Evolutionary conservation across 64 coral and sea anemone genomes (phyloP).

Genomic region (Trachythela sp.): DNA sequence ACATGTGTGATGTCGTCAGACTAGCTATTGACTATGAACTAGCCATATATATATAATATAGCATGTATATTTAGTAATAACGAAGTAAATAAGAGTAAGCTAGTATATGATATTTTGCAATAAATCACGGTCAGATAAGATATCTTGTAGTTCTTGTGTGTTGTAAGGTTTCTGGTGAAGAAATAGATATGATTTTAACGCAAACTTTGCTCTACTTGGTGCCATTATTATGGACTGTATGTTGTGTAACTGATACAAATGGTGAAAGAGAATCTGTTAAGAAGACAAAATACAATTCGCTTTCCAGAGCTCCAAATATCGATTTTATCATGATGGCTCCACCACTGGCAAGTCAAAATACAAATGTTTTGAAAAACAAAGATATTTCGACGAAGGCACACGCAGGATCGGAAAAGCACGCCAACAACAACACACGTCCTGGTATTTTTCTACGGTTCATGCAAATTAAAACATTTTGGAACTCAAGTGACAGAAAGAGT

Average conservation of each 20-base stretch:
- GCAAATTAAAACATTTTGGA: constrained; percentile 19
- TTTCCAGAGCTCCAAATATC: neutral
- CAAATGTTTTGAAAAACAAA: neutral
- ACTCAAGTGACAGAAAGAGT: neutral
- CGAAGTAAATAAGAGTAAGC: neutral
- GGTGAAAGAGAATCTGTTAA: neutral
- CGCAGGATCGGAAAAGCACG: neutral
- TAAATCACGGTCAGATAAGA: too few species aligned
- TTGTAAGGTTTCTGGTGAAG: neutral
- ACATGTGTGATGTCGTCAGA: neutral
- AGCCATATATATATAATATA: neutral
- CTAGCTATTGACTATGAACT: neutral
- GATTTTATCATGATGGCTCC: constrained; percentile 26
- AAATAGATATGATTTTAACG: neutral
- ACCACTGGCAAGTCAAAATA: neutral
- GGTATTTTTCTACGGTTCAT: neutral
- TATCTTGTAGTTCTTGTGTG: too few species aligned
- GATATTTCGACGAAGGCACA: neutral
- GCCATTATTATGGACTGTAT: neutral
- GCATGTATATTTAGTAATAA: neutral
- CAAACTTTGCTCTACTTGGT: neutral
- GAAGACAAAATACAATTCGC: neutral
- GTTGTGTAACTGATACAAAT: neutral
- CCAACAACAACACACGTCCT: neutral
- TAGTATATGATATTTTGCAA: too few species aligned